Evolutionary conservation across 2,113 vertebrate genomes (phyloP).

Genomic region (Microtus pennsylvanicus): DNA sequence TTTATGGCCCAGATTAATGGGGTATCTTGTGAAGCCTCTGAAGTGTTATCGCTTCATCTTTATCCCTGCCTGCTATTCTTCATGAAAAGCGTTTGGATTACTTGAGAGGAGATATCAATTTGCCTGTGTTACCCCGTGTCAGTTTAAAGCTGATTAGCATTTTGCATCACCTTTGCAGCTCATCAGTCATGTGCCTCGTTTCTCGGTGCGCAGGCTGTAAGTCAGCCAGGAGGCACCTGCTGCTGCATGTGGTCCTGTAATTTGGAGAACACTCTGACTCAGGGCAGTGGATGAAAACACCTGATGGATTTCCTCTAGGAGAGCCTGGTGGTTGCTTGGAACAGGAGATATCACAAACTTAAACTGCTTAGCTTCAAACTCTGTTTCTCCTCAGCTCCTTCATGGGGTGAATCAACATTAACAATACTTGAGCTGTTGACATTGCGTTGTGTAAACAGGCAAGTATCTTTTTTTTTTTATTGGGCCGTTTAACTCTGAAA

Average conservation of each 20-base stretch:
- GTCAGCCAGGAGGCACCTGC: conserved; percentile 64
- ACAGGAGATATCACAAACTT: background rate
- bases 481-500: background rate
- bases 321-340: background rate
- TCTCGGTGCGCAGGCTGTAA: conserved; percentile 55
- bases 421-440: background rate
- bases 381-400: background rate
- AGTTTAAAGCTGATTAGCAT: conserved; percentile 79
- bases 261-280: conserved; percentile 65
- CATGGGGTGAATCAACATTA: background rate
- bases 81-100: conserved; percentile 65
- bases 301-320: background rate
- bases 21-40: conserved; percentile 65
- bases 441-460: background rate
- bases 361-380: background rate
- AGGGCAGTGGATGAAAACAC: background rate
- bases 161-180: conserved; percentile 80
- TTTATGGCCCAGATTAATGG: conserved; percentile 64
- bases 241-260: conserved; percentile 35
- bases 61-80: conserved; percentile 66
- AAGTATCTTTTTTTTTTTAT: background rate
- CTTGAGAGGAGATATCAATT: conserved; percentile 70
- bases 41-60: conserved; percentile 63
- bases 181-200: conserved; percentile 56
- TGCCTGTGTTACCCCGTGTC: conserved; percentile 71